Evolutionary conservation across 2,113 vertebrate species (phyloP), one percentile per base, ranked within the genome.

Genomic region (Sciurus niger): DNA sequence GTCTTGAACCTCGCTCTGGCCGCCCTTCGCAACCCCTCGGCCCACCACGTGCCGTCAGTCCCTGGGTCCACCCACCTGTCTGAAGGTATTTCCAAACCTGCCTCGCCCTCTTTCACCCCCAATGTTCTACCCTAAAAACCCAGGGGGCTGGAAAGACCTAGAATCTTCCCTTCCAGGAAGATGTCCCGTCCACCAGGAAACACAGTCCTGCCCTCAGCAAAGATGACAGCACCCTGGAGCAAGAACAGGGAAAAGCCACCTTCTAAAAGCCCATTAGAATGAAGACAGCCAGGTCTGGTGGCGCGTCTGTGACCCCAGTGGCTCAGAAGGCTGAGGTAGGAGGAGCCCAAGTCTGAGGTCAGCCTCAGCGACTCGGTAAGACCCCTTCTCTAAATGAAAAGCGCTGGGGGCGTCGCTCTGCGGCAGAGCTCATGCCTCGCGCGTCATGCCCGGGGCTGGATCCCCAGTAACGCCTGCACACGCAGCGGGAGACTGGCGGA

Each of bases 31-130:
- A 5, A 32, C 40, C 30, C 55, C 14, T 8, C 3, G 0, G 0
- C n/a, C 32, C 22, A 37, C 0, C 1, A 25, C 43, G 5, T 4
- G n/a, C 17, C 60, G 46, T 25, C 22, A 0, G 25, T 1, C 46
- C 22, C 48, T 0, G 13, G 22, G 37, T 18, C 77, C 40, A 11
- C 24, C 13, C 25, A 76, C 6, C 58, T 65, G 55, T 8, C 77
- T 18, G 24, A 8, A 55, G n/a, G 4, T 6, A 4, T 65, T 32
- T 28, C 9, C 51, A 40, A 65, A 34, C n/a, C 40, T 25, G 1
- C 22, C 58, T 11, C 8, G 6, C 17, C 20, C 37, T 40, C 30
- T 60, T 72, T 79, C 1, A 5, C 16, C 30, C 63, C n/a, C 12
- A 72, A 30, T 4, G 37, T 7, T 12, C 65, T 11, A 46, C 37